Percentiles rank a stretch among this genome's conserved stretches.
Evolutionary conservation across 2,797 vertebrate species (phyloP).

Genomic region (Pagetopsis macropterus): DNA sequence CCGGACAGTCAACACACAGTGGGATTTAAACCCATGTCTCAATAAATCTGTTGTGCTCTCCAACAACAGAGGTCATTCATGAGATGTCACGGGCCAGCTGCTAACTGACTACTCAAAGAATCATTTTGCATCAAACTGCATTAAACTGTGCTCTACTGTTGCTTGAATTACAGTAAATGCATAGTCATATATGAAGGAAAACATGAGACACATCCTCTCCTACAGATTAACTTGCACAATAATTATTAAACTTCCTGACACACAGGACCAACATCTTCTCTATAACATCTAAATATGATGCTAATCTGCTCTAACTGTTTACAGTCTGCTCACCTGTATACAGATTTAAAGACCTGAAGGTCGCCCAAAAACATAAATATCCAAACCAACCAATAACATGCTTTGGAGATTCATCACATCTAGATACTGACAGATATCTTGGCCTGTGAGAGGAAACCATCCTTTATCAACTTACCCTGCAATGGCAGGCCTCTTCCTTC

Average conservation of each 20-base stretch:
- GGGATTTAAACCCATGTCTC: constrained; percentile 37
- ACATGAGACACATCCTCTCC: not conserved
- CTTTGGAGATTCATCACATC: not conserved
- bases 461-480: constrained; percentile 13
- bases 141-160: not conserved
- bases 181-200: not conserved
- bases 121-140: not conserved
- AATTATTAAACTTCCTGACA: constrained; percentile 12
- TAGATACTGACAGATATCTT: not conserved
- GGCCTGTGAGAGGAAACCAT: constrained; percentile 15
- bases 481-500: constrained; percentile 13
- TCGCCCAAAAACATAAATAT: constrained; percentile 24
- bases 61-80: constrained; percentile 62
- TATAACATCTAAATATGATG: constrained; percentile 22
- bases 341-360: constrained; percentile 26
- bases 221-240: accelerated
- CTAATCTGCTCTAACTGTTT: not conserved
- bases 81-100: constrained; percentile 18
- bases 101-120: constrained; percentile 15
- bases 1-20: constrained; percentile 57
- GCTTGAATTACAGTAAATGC: not conserved
- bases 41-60: constrained; percentile 61
- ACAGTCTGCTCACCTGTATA: not conserved
- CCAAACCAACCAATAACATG: not conserved
- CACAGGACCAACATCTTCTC: constrained; percentile 1